These are phyloP conservation scores for Anhinga rufa DNA, from an alignment of 2,113 vertebrate genomes.

Conservation along the genomic window DNA sequence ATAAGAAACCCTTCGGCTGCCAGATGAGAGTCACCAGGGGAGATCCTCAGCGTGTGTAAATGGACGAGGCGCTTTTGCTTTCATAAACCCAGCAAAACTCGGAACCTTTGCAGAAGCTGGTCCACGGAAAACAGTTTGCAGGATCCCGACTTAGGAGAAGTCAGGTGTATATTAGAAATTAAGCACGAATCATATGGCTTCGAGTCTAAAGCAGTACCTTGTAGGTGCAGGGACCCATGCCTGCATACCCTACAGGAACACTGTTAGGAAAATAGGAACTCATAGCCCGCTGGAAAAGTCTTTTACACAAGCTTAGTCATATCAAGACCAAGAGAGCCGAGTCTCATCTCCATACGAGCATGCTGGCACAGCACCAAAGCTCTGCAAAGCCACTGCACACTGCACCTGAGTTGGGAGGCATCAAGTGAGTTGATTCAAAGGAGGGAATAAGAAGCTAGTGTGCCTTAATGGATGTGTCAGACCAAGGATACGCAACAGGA, in stretches of 20 bases:
- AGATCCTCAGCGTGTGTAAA: background rate
- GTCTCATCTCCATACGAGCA: rapidly evolving
- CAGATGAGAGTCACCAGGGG: background rate
- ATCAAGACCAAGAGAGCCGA: background rate
- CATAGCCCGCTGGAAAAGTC: background rate
- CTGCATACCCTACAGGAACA: background rate
- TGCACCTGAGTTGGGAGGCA: background rate
- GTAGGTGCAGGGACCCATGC: background rate
- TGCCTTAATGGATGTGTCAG: background rate
- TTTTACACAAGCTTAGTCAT: background rate
- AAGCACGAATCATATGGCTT: rapidly evolving
- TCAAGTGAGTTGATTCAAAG: background rate
- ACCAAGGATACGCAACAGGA: background rate
- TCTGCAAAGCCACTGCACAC: background rate
- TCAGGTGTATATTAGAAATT: background rate
- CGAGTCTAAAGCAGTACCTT: background rate
- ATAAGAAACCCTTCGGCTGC: background rate
- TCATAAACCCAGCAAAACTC: background rate
- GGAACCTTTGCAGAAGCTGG: background rate
- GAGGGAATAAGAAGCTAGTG: background rate
- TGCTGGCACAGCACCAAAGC: background rate
- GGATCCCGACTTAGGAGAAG: background rate
- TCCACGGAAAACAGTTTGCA: background rate
- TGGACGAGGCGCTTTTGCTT: rapidly evolving
- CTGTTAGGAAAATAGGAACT: background rate